Base-by-base conservation (phyloP, 2,888 invertebrate species). In the Rhagonycha fulva region DNA sequence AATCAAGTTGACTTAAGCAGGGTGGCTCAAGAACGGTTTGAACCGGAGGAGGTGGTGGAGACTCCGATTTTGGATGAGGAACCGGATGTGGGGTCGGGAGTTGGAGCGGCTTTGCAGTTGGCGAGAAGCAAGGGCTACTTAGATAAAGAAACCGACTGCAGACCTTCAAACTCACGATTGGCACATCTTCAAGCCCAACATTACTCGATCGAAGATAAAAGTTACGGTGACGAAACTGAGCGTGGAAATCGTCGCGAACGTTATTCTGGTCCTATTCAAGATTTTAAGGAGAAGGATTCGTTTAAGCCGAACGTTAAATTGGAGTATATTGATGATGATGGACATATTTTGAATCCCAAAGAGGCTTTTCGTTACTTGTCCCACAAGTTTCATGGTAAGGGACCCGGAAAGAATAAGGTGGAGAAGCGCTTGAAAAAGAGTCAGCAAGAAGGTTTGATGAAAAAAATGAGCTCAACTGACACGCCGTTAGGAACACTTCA, bases 311-410 rank as follows among this genome's bases (percentile, higher is more conserved):
- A 95, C 87, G 95, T 98, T 61, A 98, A 98, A 88, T 89, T 99
- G 83, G 98, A 98, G 86, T 99, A 99, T 87, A 96, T 97, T 80
- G 99, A 99, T 88, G 98, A 98, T 86, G 95, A 96, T 85, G 99
- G 99, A 0, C 94, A 96, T 74, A 91, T 95, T 82, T 91, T 99
- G 77, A 95, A 94, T 84, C 94, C 95, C 74, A 99, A 99, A 88
- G 99, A 99, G 90, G 99, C 99, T 68, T 99, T 98, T 89, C 91
- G 96, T 81, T 96, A 97, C 89, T 90, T 99, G 72, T 98, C 97
- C 24, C 99, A 98, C 88, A 98, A 98, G 89, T 99, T 99, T 90
- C 99, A 99, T 89, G 99, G 99, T 71, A 99, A 99, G 89, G 98
- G 98, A 2, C 98, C 99, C 19, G 99, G 99, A 72, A 99, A 99